Base-by-base conservation (phyloP, 2,888 invertebrate genomes). In the Drosophila fungiperda region DNA sequence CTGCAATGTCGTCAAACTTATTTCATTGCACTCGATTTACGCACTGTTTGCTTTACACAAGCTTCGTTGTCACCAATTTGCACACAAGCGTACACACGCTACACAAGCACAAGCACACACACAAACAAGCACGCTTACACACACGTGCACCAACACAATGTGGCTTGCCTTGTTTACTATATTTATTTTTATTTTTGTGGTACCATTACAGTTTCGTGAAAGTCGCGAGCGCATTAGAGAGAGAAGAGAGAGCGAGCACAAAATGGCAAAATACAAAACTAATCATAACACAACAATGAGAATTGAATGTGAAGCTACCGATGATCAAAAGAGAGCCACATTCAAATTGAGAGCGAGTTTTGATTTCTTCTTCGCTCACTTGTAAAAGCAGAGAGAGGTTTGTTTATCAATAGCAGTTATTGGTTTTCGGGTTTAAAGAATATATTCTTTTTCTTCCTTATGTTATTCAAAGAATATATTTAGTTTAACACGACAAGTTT, bases 201-300 rank as follows among this genome's bases (percentile, higher is more conserved):
- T 68, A 67, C 76, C 73, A 71, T 84, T 84, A 83, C 73, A 79
- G 68, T 76, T 82, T 84, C 73, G 85, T 73, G 83, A 87, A 87
- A 90, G 88, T 88, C 70, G 76, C 73, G 68, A 79, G 74, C 76
- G 65, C 49, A 35, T 54, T 58, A 72, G 73, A 87, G 40, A 40
- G 40, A 40, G 2, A 40, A n/a, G 40, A 42, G 78, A 64, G 83
- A 65, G 71, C 36, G 35, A 55, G 48, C 61, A 35, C 49, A 67
- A 73, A 78, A 73, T 71, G 67, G 70, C 87, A 83, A 79, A 85
- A 73, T 62, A 74, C 36, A 70, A 72, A 62, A 76, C 70, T 66
- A 77, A 72, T 75, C 80, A 86, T 70, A 78, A 70, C 86, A 79
- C 86, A 79, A 79, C 77, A 80, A 42, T 58, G 69, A 72, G 55